Percentiles rank a stretch among this genome's conserved stretches.
These are phyloP conservation scores for Meteorus sp. DNA, from an alignment of 1,140 invertebrate species.

Conservation along the genomic window DNA sequence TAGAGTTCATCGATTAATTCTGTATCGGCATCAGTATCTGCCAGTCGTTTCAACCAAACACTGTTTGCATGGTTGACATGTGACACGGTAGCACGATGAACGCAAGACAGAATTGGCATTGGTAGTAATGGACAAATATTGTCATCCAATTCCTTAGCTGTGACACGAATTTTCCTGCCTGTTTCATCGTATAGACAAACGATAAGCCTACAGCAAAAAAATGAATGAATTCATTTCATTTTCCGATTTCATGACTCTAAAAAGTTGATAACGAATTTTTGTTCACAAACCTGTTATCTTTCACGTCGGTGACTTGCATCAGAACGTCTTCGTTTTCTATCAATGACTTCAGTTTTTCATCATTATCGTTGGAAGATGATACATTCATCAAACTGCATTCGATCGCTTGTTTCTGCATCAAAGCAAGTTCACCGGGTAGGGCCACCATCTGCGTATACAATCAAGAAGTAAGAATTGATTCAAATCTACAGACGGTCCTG, in stretches of 20 bases:
- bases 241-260: not conserved
- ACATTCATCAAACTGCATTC: slow-evolving; percentile 51
- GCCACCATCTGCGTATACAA: slow-evolving; percentile 57
- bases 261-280: not conserved
- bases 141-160: slow-evolving; percentile 55
- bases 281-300: slow-evolving; percentile 58
- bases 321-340: slow-evolving; percentile 52
- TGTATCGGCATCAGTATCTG: slow-evolving; percentile 51
- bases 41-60: slow-evolving; percentile 64
- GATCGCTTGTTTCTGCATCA: slow-evolving; percentile 63
- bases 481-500: not conserved
- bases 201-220: slow-evolving; percentile 57
- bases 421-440: slow-evolving; percentile 58
- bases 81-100: slow-evolving; percentile 57
- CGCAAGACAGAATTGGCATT: slow-evolving; percentile 61
- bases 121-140: slow-evolving; percentile 61
- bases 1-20: slow-evolving; percentile 60
- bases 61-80: slow-evolving; percentile 58
- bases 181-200: slow-evolving; percentile 62
- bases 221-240: slow-evolving; percentile 2
- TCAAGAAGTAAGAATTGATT: slow-evolving; percentile 5
- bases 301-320: slow-evolving; percentile 62
- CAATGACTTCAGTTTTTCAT: slow-evolving; percentile 37
- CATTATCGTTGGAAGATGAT: slow-evolving; percentile 16
- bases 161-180: slow-evolving; percentile 63